Base-by-base conservation (phyloP, 2,113 vertebrate genomes). In the Pituophis catenifer region DNA sequence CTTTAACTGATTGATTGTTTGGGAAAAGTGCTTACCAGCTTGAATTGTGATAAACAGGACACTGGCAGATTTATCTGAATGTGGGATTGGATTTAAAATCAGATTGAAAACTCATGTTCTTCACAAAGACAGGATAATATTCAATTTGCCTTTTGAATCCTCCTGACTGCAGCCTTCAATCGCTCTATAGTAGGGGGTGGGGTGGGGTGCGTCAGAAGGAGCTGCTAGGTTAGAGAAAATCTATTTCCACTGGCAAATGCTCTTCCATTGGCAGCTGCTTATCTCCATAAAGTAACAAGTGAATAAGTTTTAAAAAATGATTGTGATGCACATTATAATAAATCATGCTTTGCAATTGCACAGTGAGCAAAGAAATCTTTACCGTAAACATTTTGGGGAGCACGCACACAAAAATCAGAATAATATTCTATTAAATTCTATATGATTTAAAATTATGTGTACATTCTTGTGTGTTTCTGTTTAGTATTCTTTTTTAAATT, bases 401-500 rank as follows among this genome's bases (percentile, higher is more conserved):
- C 13, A 90, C 6, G 26, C 13, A 15, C 12, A 33, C 0, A 55
- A 38, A 65, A 48, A 26, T 87, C n/a, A 87, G 19, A 10, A 8
- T 93, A 89, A 33, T 89, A 55, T 38, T 55, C 33, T n/a, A 19
- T 91, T 29, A 94, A 24, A 19, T 58, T 91, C 62, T 91, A 29
- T 53, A n/a, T 93, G 92, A 54, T 94, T 92, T 85, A 90, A 29
- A 85, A 94, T 90, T 70, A 95, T 95, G 93, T 95, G 21, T 93
- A 94, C 96, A 89, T 94, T 96, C 93, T 95, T 96, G 59, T 94
- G 90, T 95, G 94, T 96, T 70, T 95, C 90, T 95, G 10, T 91
- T 96, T 90, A 95, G 88, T 96, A 93, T 95, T 96, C 95, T 96
- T 95, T 96, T 96, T 93, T 26, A 2, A 54, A 96, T 91, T 97